These are phyloP conservation scores for Sarcophaga subvicina DNA, from an alignment of 2,888 invertebrate genomes.

Conservation along the genomic window DNA sequence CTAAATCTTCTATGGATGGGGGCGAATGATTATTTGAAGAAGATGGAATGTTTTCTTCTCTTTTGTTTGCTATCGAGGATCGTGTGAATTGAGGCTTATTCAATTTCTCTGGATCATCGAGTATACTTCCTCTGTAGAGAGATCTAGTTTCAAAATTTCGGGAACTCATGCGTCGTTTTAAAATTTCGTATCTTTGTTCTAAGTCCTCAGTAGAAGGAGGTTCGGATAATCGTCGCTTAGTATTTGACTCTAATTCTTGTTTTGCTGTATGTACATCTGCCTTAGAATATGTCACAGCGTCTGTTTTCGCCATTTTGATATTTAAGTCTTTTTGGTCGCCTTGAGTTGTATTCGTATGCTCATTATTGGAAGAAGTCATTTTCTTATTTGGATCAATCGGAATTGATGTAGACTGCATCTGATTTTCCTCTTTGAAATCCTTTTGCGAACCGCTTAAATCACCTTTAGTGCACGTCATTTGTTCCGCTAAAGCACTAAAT, in stretches of 20 bases:
- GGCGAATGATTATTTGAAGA: constrained; percentile 72
- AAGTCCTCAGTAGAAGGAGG: constrained; percentile 73
- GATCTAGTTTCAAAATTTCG: constrained; percentile 52
- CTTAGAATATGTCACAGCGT: background rate
- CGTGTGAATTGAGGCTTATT: background rate
- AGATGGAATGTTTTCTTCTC: constrained; percentile 52
- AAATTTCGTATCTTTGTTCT: constrained; percentile 71
- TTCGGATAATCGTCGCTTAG: constrained; percentile 68
- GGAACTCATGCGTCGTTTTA: constrained; percentile 71
- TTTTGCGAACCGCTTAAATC: constrained; percentile 71
- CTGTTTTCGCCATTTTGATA: background rate
- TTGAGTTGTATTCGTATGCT: background rate
- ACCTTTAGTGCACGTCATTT: constrained; percentile 70
- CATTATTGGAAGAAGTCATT: background rate
- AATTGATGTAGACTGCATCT: background rate
- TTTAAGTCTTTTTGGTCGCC: background rate
- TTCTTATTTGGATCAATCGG: constrained; percentile 1
- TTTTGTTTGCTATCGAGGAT: background rate
- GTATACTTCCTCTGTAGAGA: constrained; percentile 28
- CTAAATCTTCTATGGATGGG: constrained; percentile 77
- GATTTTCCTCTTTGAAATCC: constrained; percentile 48
- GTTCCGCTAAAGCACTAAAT: constrained; percentile 77
- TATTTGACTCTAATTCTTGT: background rate
- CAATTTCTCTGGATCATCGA: constrained; percentile 40
- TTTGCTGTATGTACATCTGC: constrained; percentile 13